Evolutionary conservation across 37 sponge, comb jelly and placozoan species (phyloP), one percentile per base, ranked within the genome.

Genomic region (Beroe forskalii): DNA sequence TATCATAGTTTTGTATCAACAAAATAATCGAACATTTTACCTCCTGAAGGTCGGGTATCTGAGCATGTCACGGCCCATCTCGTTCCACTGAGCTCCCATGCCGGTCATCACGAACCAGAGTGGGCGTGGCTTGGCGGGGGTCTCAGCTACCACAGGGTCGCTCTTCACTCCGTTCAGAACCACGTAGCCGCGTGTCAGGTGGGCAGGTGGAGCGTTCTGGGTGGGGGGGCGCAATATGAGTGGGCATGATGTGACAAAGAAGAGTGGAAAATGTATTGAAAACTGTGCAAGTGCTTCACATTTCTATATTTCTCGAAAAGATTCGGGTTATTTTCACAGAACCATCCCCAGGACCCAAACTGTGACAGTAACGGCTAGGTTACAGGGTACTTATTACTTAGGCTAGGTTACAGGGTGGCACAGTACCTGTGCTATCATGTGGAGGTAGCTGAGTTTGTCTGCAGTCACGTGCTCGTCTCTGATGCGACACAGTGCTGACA

Each of bases 81-180:
- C 91, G 48, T 60, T 28, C 93, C 93, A 93, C 91, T 93, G 91
- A 20, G 90, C 90, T 0, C 93, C 93, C 91, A 93, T 91, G 0
- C 93, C 93, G 17, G 67, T 43, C 72, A 91, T 91, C 0, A 91
- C 62, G 30, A 91, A 92, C 91, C 90, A 90, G 41, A 93, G 32
- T 0, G 91, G 93, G 14, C 89, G 22, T 28, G 4, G 55, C 35
- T 90, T 90, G 1, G 83, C 40, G 2, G 86, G 48, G 30, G 3
- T 43, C 55, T 80, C 86, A 41, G 55, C 86, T 24, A 80, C 86
- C 28, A 80, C 48, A 8, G 90, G 67, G 6, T 90, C 90, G 14
- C 41, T 80, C 55, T 80, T 80, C 2, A 80, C 67, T 30, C 90
- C 67, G 44, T 90, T 90, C 37, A 90, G 35, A 8, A 90, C 40